Percentiles rank a stretch among this genome's conserved stretches.
These are phyloP conservation scores for Xenus cinereus DNA, from an alignment of 2,113 vertebrate genomes.

Conservation along the genomic window DNA sequence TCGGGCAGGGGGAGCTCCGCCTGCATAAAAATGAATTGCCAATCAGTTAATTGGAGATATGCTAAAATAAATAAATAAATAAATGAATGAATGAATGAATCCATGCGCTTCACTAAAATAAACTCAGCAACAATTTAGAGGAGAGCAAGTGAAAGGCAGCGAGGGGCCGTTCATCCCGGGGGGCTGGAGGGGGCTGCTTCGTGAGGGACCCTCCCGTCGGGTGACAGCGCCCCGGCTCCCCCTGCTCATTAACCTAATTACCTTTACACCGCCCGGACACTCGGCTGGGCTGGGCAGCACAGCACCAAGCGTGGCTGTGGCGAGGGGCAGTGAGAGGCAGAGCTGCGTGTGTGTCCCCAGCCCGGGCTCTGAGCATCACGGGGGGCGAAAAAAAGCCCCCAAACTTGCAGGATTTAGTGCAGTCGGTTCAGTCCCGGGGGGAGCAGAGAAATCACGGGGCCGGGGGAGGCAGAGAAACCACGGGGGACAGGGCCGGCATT, in stretches of 20 bases:
- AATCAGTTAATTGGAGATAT: slow-evolving; percentile 75
- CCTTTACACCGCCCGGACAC: background rate
- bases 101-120: background rate
- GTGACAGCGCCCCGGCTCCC: background rate
- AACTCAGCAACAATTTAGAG: background rate
- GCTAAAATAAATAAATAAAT: slow-evolving; percentile 41
- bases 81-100: background rate
- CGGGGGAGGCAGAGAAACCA: too few relatives aligned
- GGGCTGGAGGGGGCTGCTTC: background rate
- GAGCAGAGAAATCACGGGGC: too few relatives aligned
- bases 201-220: background rate
- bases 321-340: too few relatives aligned
- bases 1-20: slow-evolving; percentile 73
- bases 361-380: too few relatives aligned
- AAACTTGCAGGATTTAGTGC: too few relatives aligned
- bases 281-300: too few relatives aligned
- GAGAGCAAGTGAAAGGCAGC: background rate
- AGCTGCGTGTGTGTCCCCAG: too few relatives aligned
- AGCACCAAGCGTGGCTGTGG: too few relatives aligned
- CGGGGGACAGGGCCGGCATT: too few relatives aligned
- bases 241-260: background rate
- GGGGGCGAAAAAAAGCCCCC: too few relatives aligned
- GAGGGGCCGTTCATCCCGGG: background rate
- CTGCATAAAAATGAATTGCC: slow-evolving; percentile 77
- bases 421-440: too few relatives aligned